Evolutionary conservation across 2,888 invertebrate genomes (phyloP), one percentile per base, ranked within the genome.

Genomic region (Macrophya annulata): DNA sequence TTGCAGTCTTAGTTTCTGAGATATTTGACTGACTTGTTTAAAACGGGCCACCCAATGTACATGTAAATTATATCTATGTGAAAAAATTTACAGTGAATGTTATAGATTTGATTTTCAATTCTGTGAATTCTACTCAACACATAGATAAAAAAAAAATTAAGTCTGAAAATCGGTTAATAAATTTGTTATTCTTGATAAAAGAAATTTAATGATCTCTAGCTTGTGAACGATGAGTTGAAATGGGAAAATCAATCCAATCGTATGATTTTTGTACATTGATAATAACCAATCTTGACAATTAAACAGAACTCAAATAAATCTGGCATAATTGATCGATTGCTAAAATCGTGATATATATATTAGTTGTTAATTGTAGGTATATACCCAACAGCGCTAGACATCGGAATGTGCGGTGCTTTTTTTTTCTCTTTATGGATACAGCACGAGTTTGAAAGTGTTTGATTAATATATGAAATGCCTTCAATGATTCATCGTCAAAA

Each of bases 391-490:
- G 62, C 40, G 25, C 40, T 62, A 43, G 40, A 25, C 21, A 83
- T 68, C 71, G 83, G 83, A 83, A 83, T 83, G 83, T 68, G 83
- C 48, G 21, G 48, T 83, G 68, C 68, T 83, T 83, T n/a, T 68
- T 31, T 31, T 31, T 83, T n/a, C 48, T 31, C 3, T 31, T 83
- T 40, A n/a, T 9, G 4, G 65, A 68, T 12, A 77, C 77, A 83
- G 55, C 84, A 71, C 62, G 31, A 86, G 84, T 65, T 84, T 62
- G 85, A 85, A 84, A 84, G 84, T 85, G 85, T 85, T 84, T 72
- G 31, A 84, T 55, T 72, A 15, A 51, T 83, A 79, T 83, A 85
- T 85, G 25, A 85, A 85, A 82, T 83, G 51, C 45, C 15, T 71
- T 51, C 21, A 65, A 48, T 83, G 68, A 71, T 83, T 43, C 71